A percentile compares a stretch with the other conserved stretches of the same genome.
Evolutionary conservation across 2,797 vertebrate genomes (phyloP).

Genomic region (Allenopithecus nigroviridis): DNA sequence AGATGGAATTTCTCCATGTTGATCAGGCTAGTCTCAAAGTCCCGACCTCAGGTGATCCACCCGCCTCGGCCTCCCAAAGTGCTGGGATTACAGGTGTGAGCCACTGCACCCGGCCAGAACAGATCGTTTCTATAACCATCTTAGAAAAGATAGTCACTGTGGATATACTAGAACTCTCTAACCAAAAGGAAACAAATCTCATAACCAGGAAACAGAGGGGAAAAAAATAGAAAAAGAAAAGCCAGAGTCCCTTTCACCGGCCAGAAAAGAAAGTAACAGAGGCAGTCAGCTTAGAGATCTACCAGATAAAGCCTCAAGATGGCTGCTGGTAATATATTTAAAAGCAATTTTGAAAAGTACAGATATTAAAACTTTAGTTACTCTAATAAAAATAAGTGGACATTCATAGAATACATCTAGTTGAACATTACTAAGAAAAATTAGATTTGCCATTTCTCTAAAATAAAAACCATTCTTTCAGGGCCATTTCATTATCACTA

Average conservation of each 20-base stretch:
- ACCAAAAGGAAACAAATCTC: neutral
- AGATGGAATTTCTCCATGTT: too few species aligned
- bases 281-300: neutral
- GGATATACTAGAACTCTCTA: neutral
- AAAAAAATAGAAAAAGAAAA: neutral
- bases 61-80: too few species aligned
- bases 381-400: slow-evolving; percentile 1
- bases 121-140: neutral
- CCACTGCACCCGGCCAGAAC: neutral
- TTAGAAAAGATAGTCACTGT: neutral
- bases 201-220: too few species aligned
- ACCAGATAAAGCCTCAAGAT: neutral
- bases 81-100: too few species aligned
- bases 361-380: slow-evolving; percentile 6
- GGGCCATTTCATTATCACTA: neutral
- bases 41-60: too few species aligned
- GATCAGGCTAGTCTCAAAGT: too few species aligned
- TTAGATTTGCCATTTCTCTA: neutral
- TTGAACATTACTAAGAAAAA: neutral
- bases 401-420: neutral
- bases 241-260: neutral
- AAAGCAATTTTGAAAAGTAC: neutral
- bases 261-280: neutral
- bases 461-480: neutral
- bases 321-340: neutral